Conservation (phyloP, 2,113 vertebrate species). For the Petrocephalus zakoni region DNA sequence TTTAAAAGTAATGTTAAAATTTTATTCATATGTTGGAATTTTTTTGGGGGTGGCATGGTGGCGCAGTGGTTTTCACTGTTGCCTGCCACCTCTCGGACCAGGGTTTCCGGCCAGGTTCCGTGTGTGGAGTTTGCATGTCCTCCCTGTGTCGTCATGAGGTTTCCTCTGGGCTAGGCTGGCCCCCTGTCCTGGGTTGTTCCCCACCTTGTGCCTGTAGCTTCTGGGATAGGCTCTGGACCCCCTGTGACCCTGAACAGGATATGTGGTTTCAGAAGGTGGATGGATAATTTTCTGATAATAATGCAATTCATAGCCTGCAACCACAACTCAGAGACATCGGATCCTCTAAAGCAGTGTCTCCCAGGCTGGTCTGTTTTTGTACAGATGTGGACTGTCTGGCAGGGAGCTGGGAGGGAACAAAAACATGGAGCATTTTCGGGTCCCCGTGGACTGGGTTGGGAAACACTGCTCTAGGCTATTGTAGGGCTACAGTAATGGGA, state of each 20-base stretch:
- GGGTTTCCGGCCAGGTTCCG: too few species aligned
- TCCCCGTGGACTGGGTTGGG: not conserved
- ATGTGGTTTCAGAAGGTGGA: too few species aligned
- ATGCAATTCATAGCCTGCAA: not conserved
- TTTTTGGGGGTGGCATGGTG: not conserved
- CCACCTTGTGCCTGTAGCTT: too few species aligned
- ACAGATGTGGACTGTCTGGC: not conserved
- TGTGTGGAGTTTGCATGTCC: too few species aligned
- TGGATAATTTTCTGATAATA: not conserved
- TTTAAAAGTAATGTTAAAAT: not conserved
- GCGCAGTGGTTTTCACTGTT: too few species aligned
- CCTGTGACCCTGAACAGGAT: too few species aligned
- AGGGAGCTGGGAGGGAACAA: not conserved
- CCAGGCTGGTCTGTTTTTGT: not conserved
- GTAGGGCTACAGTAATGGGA: not conserved
- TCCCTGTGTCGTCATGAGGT: too few species aligned
- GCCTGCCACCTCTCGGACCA: too few species aligned
- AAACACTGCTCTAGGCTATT: not conserved
- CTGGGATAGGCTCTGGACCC: too few species aligned
- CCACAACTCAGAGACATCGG: not conserved
- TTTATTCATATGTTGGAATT: not conserved
- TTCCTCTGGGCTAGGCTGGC: too few species aligned
- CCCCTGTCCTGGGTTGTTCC: too few species aligned
- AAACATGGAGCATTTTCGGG: not conserved
- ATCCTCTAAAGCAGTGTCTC: not conserved